These are phyloP conservation scores for Xanthia togata DNA, from an alignment of 2,888 invertebrate species.

Conservation along the genomic window DNA sequence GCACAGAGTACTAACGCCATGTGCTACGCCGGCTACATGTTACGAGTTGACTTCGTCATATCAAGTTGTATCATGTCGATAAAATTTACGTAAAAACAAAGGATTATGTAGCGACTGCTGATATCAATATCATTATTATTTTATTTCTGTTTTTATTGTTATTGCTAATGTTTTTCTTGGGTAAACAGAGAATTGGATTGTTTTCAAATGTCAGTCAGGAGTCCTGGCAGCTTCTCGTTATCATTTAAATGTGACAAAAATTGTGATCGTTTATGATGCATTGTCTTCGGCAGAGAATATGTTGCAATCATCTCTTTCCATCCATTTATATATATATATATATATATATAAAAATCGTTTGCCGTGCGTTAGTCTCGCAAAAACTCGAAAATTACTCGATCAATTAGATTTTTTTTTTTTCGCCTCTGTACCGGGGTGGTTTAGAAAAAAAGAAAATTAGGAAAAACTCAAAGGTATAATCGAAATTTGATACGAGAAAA, in stretches of 20 bases:
- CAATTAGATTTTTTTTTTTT: no score
- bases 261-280: slow-evolving; percentile 16
- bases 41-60: slow-evolving; percentile 40
- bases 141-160: slow-evolving; percentile 45
- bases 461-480: no score
- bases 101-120: slow-evolving; percentile 50
- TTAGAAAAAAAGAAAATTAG: no score
- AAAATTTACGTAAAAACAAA: slow-evolving; percentile 63
- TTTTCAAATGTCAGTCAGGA: slow-evolving; percentile 36
- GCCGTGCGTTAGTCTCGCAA: no score
- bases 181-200: slow-evolving; percentile 40
- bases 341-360: no score
- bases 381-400: no score
- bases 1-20: slow-evolving; percentile 23
- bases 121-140: slow-evolving; percentile 51
- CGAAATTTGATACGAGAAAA: no score
- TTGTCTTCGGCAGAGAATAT: not conserved
- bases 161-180: slow-evolving; percentile 34
- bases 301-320: not conserved
- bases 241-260: slow-evolving; percentile 26
- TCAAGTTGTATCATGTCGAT: slow-evolving; percentile 54
- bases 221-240: slow-evolving; percentile 37
- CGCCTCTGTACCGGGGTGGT: no score
- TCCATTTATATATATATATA: no score
- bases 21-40: slow-evolving; percentile 26